A percentile compares a stretch with the other conserved stretches of the same genome.
Conservation (phyloP, 2,113 vertebrate genomes). For the Zapus hudsonius region DNA sequence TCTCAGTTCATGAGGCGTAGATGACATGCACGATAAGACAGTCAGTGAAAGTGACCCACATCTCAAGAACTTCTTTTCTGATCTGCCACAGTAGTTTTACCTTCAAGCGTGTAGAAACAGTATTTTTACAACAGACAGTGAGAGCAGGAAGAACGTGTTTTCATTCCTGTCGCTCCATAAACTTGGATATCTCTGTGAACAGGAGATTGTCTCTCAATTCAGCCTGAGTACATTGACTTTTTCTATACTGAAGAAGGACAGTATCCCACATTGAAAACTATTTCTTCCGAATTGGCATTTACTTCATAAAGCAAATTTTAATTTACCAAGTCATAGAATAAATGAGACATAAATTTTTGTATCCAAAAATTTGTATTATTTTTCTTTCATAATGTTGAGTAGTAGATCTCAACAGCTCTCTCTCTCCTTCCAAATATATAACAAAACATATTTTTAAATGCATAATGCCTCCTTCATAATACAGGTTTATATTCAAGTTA, state of each 20-base stretch:
- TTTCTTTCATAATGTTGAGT: background rate
- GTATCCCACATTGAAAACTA: background rate
- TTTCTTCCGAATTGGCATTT: background rate
- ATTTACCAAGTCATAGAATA: background rate
- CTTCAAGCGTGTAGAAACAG: background rate
- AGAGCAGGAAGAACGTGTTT: background rate
- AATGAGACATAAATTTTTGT: background rate
- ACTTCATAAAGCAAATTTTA: constrained; percentile 6
- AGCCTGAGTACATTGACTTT: background rate
- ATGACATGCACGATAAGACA: constrained; percentile 34
- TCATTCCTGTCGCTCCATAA: background rate
- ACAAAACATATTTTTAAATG: too few relatives aligned
- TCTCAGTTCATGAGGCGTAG: constrained; percentile 46
- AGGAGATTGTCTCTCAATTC: background rate
- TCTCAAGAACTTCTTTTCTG: constrained; percentile 26
- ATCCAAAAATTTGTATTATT: background rate
- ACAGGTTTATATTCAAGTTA: too few relatives aligned
- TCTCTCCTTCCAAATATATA: too few relatives aligned
- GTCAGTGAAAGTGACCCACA: background rate
- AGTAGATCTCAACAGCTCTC: too few relatives aligned
- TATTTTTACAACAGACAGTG: background rate
- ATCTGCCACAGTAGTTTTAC: constrained; percentile 6
- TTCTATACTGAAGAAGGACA: background rate
- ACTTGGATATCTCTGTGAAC: background rate
- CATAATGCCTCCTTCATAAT: too few relatives aligned